phyloP scores from a whole-genome alignment of 1,140 invertebrate genomes.

The Matsumurasca onukii region DNA sequence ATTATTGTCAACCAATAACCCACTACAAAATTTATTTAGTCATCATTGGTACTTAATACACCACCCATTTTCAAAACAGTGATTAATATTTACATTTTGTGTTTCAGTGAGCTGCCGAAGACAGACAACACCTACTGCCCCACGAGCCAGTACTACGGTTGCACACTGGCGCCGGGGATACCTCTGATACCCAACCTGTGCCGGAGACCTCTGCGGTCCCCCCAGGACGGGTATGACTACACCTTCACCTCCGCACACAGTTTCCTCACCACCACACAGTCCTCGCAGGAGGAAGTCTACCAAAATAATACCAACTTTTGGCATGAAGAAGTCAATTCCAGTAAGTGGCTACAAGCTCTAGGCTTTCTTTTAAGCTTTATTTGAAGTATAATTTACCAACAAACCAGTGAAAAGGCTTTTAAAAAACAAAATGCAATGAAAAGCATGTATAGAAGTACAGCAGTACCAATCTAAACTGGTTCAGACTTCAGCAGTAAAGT shows the following conservation, averaged over 20 bases:
- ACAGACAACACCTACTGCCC: slow-evolving; percentile 43
- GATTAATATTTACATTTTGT: no score
- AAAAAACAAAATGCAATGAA: neutral
- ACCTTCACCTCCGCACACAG: neutral
- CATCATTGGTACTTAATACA: no score
- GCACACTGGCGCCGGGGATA: slow-evolving; percentile 42
- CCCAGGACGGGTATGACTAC: slow-evolving; percentile 10
- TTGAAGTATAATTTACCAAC: neutral
- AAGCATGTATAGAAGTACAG: neutral
- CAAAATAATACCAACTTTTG: neutral
- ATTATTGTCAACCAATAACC: no score
- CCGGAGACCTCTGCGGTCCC: slow-evolving; percentile 27
- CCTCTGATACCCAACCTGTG: slow-evolving; percentile 43
- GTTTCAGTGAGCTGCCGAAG: slow-evolving; percentile 40
- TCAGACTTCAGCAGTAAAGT: no score
- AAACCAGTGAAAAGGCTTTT: neutral
- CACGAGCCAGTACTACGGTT: slow-evolving; percentile 38
- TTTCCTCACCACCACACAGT: neutral
- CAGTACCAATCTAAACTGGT: no score
- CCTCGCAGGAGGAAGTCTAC: neutral
- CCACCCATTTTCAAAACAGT: no score
- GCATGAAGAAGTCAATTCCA: neutral
- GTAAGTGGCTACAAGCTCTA: neutral
- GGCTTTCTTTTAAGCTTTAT: neutral
- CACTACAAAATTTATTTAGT: no score